phyloP scores from a whole-genome alignment of 2,888 invertebrate species.

The Polymixis lichenea region DNA sequence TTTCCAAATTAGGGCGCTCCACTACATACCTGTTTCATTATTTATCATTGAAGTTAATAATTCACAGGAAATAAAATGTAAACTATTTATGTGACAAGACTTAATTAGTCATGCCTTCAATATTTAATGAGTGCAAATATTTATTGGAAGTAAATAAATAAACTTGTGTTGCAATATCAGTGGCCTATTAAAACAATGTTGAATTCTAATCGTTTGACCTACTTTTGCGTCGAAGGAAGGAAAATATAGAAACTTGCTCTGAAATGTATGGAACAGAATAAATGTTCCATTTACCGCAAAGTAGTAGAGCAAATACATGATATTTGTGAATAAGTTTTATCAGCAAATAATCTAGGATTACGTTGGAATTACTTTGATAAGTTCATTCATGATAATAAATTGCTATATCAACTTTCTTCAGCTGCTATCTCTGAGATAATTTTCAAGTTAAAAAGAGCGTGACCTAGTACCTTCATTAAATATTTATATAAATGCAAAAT shows the following conservation, averaged over 20 bases:
- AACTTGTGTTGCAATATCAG: slow-evolving; percentile 52
- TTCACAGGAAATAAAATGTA: slow-evolving; percentile 18
- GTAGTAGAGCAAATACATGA: slow-evolving; percentile 3
- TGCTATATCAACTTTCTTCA: slow-evolving; percentile 40
- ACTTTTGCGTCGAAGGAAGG: slow-evolving; percentile 59
- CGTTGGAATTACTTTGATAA: slow-evolving; percentile 18
- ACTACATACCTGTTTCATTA: slow-evolving; percentile 15
- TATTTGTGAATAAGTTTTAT: slow-evolving; percentile 18
- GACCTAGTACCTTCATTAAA: slow-evolving; percentile 56
- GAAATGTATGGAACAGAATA: slow-evolving; percentile 32
- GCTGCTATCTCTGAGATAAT: slow-evolving; percentile 31
- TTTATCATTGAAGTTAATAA: slow-evolving; percentile 10
- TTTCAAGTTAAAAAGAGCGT: slow-evolving; percentile 41
- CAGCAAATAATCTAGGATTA: slow-evolving; percentile 21
- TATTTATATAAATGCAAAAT: slow-evolving; percentile 32
- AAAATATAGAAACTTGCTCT: slow-evolving; percentile 45
- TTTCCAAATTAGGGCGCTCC: neutral
- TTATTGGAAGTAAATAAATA: slow-evolving; percentile 56
- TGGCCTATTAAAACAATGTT: slow-evolving; percentile 62
- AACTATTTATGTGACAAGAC: slow-evolving; percentile 19
- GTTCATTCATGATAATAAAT: slow-evolving; percentile 31
- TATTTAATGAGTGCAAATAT: slow-evolving; percentile 54
- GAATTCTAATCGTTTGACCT: slow-evolving; percentile 62
- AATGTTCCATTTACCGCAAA: slow-evolving; percentile 30
- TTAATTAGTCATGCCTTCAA: slow-evolving; percentile 55